A percentile compares a stretch with the other conserved stretches of the same genome.
Evolutionary conservation across 2,888 invertebrate species (phyloP).

Genomic region (Scaeva pyrastri): DNA sequence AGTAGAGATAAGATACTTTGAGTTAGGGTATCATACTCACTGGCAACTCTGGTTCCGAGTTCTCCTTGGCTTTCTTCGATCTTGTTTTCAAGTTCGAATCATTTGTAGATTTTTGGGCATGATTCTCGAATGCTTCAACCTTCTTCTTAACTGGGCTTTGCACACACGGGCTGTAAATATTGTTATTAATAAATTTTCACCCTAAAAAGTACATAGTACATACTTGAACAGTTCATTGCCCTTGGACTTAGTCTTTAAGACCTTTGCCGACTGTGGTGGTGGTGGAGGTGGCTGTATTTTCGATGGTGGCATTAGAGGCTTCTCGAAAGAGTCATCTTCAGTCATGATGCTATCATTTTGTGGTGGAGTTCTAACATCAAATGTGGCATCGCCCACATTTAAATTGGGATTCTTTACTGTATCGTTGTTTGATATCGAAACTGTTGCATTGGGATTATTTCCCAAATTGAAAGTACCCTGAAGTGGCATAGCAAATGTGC

Average conservation of each 20-base stretch:
- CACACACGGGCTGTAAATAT: conserved; percentile 85
- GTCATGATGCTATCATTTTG: conserved; percentile 80
- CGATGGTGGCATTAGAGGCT: conserved; percentile 55
- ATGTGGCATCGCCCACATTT: conserved; percentile 77
- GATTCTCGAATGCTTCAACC: conserved; percentile 86
- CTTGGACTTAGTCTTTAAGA: conserved; percentile 79
- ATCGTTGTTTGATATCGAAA: conserved; percentile 64
- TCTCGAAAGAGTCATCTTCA: conserved; percentile 81
- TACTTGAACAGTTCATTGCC: conserved; percentile 83
- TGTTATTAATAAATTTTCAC: neutral
- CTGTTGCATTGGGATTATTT: conserved; percentile 77
- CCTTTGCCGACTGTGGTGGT: conserved; percentile 76
- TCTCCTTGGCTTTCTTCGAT: conserved; percentile 80
- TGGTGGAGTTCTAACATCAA: conserved; percentile 76
- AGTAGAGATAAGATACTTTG: too few species aligned
- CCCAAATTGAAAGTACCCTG: conserved; percentile 78
- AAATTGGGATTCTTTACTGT: conserved; percentile 44
- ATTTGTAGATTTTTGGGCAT: conserved; percentile 77
- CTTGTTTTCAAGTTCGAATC: conserved; percentile 77
- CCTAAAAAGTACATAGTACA: conserved; percentile 31
- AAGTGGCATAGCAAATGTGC: conserved; percentile 76
- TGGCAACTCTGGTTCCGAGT: conserved; percentile 76
- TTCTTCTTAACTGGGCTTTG: conserved; percentile 87
- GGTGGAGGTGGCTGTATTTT: conserved; percentile 44
- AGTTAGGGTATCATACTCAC: conserved; percentile 76